Percentiles rank a stretch among this genome's conserved stretches.
phyloP scores from a whole-genome alignment of 2,113 vertebrate genomes.

The Marmota flaviventris region DNA sequence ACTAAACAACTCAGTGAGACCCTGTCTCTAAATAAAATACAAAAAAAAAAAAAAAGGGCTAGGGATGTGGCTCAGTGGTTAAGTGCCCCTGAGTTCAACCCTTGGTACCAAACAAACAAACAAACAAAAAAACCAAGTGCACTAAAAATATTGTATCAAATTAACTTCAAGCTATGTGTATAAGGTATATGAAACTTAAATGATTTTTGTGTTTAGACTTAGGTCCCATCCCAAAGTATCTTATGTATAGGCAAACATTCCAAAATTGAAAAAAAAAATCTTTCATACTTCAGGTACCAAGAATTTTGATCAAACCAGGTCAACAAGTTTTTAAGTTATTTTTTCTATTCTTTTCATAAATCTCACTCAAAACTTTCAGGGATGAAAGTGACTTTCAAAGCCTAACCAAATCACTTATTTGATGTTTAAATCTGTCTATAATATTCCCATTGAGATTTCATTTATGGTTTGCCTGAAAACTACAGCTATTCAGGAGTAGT shows the following conservation, averaged over 20 bases:
- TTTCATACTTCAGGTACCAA: background rate
- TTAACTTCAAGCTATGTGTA: background rate
- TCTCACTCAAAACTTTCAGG: background rate
- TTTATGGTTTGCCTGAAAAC: slow-evolving; percentile 10
- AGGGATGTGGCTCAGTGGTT: no score
- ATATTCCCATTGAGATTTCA: slow-evolving; percentile 22
- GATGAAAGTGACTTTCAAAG: slow-evolving; percentile 10
- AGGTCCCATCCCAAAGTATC: background rate
- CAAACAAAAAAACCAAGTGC: background rate
- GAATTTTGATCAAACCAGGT: background rate
- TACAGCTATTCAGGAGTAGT: slow-evolving; percentile 37
- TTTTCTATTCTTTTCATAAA: background rate
- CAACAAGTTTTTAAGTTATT: background rate
- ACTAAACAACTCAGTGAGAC: no score
- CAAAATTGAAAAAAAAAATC: background rate
- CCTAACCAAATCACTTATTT: slow-evolving; percentile 6
- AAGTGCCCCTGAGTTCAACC: no score
- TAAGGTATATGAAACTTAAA: background rate
- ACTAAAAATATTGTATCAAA: background rate
- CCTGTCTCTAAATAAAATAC: no score
- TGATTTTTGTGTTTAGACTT: background rate
- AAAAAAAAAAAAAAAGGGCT: no score
- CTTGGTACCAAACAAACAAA: background rate
- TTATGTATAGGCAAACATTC: background rate
- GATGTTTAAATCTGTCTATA: background rate